Conservation (phyloP, 1,140 invertebrate genomes). For the Brachionus rubens region DNA sequence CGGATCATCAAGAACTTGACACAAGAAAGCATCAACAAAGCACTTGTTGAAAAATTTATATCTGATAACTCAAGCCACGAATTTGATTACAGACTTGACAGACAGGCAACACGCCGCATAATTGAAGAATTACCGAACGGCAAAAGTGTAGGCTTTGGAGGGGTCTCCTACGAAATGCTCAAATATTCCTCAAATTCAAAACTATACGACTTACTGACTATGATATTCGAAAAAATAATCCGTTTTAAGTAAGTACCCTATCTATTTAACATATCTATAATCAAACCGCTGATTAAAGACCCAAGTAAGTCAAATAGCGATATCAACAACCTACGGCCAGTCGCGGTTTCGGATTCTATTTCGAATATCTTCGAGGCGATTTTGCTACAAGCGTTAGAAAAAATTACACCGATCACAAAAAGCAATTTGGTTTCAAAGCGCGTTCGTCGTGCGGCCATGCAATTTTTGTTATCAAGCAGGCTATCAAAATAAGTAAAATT, state of each 20-base stretch:
- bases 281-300: conserved; percentile 3
- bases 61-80: background rate
- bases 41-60: too few relatives aligned
- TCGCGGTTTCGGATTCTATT: background rate
- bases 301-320: background rate
- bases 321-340: background rate
- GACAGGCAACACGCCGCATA: background rate
- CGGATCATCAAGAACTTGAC: too few relatives aligned
- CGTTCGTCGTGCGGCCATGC: background rate
- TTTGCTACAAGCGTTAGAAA: background rate
- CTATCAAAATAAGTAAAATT: background rate
- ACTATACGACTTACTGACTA: background rate
- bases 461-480: background rate
- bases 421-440: conserved; percentile 1
- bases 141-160: background rate
- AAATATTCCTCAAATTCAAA: background rate
- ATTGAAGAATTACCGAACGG: conserved; percentile 20
- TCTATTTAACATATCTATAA: conserved; percentile 19
- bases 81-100: background rate
- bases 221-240: conserved; percentile 8
- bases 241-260: background rate
- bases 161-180: background rate
- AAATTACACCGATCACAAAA: background rate
- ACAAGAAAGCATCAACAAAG: too few relatives aligned
- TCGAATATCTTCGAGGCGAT: background rate